Percentiles rank a stretch among this genome's conserved stretches.
phyloP scores from a whole-genome alignment of 2,888 invertebrate species.

The Heteromyza rotundicornis region DNA sequence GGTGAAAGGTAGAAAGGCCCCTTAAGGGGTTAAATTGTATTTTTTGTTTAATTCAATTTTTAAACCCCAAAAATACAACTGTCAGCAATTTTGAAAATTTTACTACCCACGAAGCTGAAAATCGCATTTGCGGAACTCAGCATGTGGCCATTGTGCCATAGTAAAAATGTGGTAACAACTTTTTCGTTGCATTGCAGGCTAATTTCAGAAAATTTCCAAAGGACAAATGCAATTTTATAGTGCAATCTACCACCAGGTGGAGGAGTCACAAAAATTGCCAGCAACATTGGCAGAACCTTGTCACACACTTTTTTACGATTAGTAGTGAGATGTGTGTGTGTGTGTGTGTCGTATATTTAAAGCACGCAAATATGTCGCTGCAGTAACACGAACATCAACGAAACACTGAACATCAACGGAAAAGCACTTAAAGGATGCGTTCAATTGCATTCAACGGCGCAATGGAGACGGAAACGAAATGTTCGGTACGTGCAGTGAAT shows the following conservation, averaged over 20 bases:
- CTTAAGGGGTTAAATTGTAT: too few species aligned
- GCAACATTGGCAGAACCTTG: slow-evolving; percentile 8
- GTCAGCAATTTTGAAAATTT: slow-evolving; percentile 52
- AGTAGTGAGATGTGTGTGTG: background rate
- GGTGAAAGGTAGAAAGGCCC: too few species aligned
- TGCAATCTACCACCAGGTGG: slow-evolving; percentile 55
- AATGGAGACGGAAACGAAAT: background rate
- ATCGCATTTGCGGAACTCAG: slow-evolving; percentile 44
- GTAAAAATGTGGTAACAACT: too few species aligned
- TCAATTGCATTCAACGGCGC: too few species aligned
- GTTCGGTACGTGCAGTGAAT: slow-evolving; percentile 33
- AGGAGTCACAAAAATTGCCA: slow-evolving; percentile 45
- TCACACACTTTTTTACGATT: background rate
- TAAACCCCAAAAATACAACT: too few species aligned
- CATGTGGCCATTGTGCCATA: background rate
- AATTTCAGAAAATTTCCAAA: too few species aligned
- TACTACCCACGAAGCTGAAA: slow-evolving; percentile 44
- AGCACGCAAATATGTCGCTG: slow-evolving; percentile 12
- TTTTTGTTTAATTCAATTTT: too few species aligned
- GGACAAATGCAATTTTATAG: too few species aligned
- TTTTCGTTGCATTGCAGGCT: too few species aligned
- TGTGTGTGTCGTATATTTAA: slow-evolving; percentile 20
- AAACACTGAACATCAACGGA: background rate
- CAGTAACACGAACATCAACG: background rate
- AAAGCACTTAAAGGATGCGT: background rate